phyloP scores from a whole-genome alignment of 2,113 vertebrate species.

The Nothoprocta perdicaria region DNA sequence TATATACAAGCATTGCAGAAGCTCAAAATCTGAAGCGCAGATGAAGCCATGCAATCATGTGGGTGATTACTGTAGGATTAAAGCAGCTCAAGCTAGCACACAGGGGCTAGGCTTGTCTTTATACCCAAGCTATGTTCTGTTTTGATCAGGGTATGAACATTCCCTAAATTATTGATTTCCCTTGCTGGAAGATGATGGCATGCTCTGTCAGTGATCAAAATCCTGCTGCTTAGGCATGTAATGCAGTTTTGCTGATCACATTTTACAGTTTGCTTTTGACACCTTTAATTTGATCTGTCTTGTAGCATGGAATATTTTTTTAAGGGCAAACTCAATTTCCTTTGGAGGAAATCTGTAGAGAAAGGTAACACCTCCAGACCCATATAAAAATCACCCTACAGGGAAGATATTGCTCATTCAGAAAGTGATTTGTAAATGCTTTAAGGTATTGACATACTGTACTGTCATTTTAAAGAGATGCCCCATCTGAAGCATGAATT shows the following conservation, averaged over 20 bases:
- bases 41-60: rapidly evolving
- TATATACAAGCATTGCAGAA: neutral
- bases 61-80: neutral
- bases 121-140: rapidly evolving
- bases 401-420: neutral
- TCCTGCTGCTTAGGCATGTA: neutral
- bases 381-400: constrained; percentile 20
- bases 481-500: neutral
- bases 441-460: neutral
- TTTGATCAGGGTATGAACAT: neutral
- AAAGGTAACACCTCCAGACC: neutral
- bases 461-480: neutral
- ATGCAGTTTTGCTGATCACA: neutral
- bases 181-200: neutral
- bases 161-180: neutral
- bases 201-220: neutral
- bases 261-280: neutral
- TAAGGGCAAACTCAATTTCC: neutral
- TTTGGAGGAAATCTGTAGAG: constrained; percentile 8
- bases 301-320: neutral
- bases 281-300: neutral
- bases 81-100: neutral
- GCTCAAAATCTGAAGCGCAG: neutral
- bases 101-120: neutral
- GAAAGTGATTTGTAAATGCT: constrained; percentile 30